phyloP scores from a whole-genome alignment of 2,888 invertebrate genomes.

The Ophion costatus region DNA sequence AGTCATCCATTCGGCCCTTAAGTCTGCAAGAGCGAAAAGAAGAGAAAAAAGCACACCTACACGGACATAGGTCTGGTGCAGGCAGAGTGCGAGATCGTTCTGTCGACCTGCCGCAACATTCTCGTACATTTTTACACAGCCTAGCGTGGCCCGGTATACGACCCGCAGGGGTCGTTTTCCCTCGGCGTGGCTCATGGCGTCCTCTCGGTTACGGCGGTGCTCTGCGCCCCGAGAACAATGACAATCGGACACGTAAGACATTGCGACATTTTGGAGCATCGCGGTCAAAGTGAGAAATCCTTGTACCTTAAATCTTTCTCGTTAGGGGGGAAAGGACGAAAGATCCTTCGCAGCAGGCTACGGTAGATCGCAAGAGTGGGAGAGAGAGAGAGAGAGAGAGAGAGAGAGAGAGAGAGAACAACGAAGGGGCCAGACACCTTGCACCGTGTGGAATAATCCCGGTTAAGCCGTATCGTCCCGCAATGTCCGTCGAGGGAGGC shows the following conservation, averaged over 20 bases:
- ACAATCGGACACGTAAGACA: constrained; percentile 74
- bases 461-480: constrained; percentile 65
- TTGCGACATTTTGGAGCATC: constrained; percentile 80
- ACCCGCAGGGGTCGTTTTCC: constrained; percentile 65
- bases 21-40: constrained; percentile 1
- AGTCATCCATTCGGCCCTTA: not conserved
- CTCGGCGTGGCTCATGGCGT: constrained; percentile 42
- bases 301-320: constrained; percentile 64
- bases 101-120: constrained; percentile 66
- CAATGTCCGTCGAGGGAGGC: constrained; percentile 34
- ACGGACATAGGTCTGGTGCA: constrained; percentile 1
- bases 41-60: not conserved
- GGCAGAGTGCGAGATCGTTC: constrained; percentile 29
- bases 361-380: constrained; percentile 1
- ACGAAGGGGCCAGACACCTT: constrained; percentile 53
- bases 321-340: constrained; percentile 14
- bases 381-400: constrained; percentile 1
- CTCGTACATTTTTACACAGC: constrained; percentile 35
- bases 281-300: constrained; percentile 68
- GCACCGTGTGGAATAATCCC: constrained; percentile 61
- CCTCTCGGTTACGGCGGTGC: not conserved
- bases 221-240: constrained; percentile 71
- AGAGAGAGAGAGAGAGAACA: not conserved
- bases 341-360: not conserved
- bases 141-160: not conserved